These are phyloP conservation scores for Pogonomyrmex barbatus DNA, from an alignment of 1,140 invertebrate species.

Conservation along the genomic window DNA sequence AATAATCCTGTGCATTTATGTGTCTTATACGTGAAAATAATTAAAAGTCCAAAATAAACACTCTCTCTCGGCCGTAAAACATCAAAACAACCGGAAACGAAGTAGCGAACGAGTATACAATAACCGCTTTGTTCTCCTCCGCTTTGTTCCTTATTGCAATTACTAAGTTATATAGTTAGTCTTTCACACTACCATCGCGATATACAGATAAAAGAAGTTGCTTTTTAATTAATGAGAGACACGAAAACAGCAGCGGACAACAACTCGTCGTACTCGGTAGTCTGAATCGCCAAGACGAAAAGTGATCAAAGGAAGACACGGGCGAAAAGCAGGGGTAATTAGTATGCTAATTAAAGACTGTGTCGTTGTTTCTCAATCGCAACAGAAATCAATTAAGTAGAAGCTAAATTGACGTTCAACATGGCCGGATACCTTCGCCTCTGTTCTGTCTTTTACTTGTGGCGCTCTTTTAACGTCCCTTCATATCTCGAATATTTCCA, in stretches of 20 bases:
- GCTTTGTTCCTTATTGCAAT: constrained; percentile 60
- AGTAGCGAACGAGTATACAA: constrained; percentile 49
- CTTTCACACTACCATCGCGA: constrained; percentile 39
- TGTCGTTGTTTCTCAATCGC: not conserved
- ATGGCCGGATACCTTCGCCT: not conserved
- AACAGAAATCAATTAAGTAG: constrained; percentile 16
- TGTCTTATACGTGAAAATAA: constrained; percentile 31
- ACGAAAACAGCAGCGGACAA: constrained; percentile 23
- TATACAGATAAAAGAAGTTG: constrained; percentile 48
- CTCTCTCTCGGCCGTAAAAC: constrained; percentile 22
- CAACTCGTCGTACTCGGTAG: not conserved
- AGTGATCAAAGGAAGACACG: constrained; percentile 36
- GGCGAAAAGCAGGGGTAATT: constrained; percentile 29
- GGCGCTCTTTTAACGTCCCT: not conserved
- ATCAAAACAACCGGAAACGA: constrained; percentile 53
- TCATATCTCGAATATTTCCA: not conserved
- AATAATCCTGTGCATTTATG: not conserved
- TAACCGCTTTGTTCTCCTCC: constrained; percentile 47
- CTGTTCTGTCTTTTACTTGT: not conserved
- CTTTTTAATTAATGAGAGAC: constrained; percentile 60
- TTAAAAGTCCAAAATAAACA: constrained; percentile 52
- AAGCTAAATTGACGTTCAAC: not conserved
- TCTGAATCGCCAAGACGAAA: constrained; percentile 26
- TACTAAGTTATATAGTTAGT: constrained; percentile 58
- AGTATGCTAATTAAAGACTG: constrained; percentile 46